Evolutionary conservation across 2,888 invertebrate species (phyloP).

Genomic region (Scrobipalpa costella): DNA sequence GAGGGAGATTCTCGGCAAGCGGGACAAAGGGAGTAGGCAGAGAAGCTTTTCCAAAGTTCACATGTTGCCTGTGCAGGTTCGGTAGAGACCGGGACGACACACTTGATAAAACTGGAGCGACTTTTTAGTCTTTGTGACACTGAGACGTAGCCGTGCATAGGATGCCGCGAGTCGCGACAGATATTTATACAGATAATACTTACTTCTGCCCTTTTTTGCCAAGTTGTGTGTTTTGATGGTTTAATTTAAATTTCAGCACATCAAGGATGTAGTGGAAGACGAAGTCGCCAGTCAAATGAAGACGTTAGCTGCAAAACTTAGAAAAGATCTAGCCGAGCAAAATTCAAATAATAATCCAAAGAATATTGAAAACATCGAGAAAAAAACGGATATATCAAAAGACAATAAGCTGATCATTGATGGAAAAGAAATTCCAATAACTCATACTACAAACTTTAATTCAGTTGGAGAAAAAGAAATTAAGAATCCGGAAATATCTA

Average conservation of each 20-base stretch:
- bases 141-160: no score
- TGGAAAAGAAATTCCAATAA: conserved; percentile 32
- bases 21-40: no score
- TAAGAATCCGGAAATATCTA: not conserved
- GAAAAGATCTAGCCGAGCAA: conserved; percentile 2
- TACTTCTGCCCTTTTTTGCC: no score
- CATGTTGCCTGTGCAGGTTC: no score
- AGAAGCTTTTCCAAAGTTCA: no score
- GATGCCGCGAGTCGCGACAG: no score
- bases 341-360: conserved; percentile 19
- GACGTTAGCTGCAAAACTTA: not conserved
- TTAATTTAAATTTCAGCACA: conserved; percentile 38
- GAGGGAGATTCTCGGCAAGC: no score
- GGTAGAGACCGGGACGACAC: no score
- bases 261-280: conserved; percentile 41
- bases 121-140: no score
- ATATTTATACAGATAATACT: no score
- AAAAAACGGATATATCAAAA: not conserved
- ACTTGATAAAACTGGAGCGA: no score
- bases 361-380: conserved; percentile 8
- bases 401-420: conserved; percentile 30
- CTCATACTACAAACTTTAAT: conserved; percentile 28
- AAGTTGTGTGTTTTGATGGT: no score
- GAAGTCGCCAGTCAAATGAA: conserved; percentile 43
- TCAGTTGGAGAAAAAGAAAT: not conserved